These are phyloP conservation scores for Calyptomena viridis DNA, from an alignment of 2,113 vertebrate species.

Conservation along the genomic window DNA sequence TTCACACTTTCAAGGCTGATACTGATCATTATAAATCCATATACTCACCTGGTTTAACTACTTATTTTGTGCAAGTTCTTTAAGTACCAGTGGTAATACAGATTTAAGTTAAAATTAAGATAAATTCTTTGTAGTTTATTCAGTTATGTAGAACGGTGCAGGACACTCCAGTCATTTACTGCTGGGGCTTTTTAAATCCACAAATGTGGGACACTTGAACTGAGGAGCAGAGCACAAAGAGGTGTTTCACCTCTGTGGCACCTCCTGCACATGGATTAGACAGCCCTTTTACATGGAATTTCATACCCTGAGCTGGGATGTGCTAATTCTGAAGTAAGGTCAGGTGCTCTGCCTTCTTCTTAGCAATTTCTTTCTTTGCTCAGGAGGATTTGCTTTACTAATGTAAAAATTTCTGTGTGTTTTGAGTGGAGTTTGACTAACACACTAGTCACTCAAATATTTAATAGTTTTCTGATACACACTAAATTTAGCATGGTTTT, in stretches of 20 bases:
- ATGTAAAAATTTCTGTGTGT: not conserved
- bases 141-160: not conserved
- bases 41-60: not conserved
- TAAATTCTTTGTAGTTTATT: not conserved
- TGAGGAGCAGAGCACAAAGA: not conserved
- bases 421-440: not conserved
- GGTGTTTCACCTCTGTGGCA: not conserved
- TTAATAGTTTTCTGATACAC: not conserved
- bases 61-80: not conserved
- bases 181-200: not conserved
- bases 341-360: not conserved
- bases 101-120: not conserved
- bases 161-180: not conserved
- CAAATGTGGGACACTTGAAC: not conserved
- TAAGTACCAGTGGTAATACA: not conserved
- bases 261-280: not conserved
- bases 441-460: not conserved
- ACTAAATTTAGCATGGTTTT: not conserved
- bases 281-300: accelerated
- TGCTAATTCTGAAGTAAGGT: not conserved
- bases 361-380: not conserved
- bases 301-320: not conserved
- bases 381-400: not conserved
- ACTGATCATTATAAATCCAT: not conserved
- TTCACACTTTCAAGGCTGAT: not conserved